Percentiles rank a stretch among this genome's conserved stretches.
Evolutionary conservation across 2,888 invertebrate genomes (phyloP).

Genomic region (Eupeodes latifasciatus): DNA sequence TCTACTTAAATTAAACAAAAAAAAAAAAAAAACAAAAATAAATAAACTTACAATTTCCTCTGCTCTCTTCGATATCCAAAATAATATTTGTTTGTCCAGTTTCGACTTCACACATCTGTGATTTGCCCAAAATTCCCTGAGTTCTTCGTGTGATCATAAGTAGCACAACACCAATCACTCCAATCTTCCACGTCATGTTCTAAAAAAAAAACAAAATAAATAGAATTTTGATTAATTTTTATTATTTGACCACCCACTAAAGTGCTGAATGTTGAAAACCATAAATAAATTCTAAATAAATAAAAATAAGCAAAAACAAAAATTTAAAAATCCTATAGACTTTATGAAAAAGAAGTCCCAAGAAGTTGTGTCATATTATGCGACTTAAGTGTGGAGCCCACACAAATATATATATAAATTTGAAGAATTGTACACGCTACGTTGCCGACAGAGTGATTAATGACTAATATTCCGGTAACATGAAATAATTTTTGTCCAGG

Average conservation of each 20-base stretch:
- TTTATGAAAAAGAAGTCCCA: slow-evolving; percentile 31
- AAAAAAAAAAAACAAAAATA: too few species aligned
- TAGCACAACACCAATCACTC: slow-evolving; percentile 76
- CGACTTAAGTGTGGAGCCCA: slow-evolving; percentile 57
- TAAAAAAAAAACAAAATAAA: slow-evolving; percentile 52
- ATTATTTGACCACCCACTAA: slow-evolving; percentile 60
- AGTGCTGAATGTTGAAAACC: slow-evolving; percentile 22
- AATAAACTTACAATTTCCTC: slow-evolving; percentile 90
- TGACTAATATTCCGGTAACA: slow-evolving; percentile 45
- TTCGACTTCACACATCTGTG: slow-evolving; percentile 91
- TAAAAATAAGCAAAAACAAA: slow-evolving; percentile 20
- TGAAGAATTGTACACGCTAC: background rate
- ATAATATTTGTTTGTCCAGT: slow-evolving; percentile 95
- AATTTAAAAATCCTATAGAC: slow-evolving; percentile 25
- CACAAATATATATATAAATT: slow-evolving; percentile 2
- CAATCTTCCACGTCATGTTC: slow-evolving; percentile 72
- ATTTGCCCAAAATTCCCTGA: slow-evolving; percentile 81
- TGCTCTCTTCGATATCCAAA: slow-evolving; percentile 95
- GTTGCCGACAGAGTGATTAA: slow-evolving; percentile 57
- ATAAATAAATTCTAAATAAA: slow-evolving; percentile 12
- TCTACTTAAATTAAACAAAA: background rate
- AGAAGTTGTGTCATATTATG: slow-evolving; percentile 48
- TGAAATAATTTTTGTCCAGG: slow-evolving; percentile 43
- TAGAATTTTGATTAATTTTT: slow-evolving; percentile 27
- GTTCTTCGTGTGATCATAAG: slow-evolving; percentile 78